These are phyloP conservation scores for Chlorospingus semifuscus DNA, from an alignment of 2,797 vertebrate genomes.

Conservation along the genomic window DNA sequence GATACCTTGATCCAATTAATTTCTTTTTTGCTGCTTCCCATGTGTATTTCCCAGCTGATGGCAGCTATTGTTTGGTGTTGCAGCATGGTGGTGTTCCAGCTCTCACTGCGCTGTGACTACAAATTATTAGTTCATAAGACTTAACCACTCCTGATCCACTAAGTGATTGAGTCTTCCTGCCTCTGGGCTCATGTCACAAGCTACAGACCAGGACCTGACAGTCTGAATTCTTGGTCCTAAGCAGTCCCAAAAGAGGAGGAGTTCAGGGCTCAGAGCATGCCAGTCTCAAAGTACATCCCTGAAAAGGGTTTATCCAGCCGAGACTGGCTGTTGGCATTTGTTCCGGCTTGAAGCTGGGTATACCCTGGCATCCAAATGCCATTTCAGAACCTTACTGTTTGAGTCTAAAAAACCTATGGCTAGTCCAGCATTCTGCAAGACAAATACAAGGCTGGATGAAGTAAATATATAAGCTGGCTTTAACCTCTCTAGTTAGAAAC, in stretches of 20 bases:
- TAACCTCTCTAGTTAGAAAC: neutral
- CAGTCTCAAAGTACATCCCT: neutral
- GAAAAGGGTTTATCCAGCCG: neutral
- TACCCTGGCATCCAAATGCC: neutral
- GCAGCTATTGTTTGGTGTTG: neutral
- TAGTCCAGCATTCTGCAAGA: neutral
- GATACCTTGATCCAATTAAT: neutral
- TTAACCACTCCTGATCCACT: neutral
- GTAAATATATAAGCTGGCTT: neutral
- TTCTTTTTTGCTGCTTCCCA: neutral
- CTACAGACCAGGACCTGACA: neutral
- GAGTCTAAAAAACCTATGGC: neutral
- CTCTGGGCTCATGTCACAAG: neutral
- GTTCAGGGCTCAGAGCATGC: neutral
- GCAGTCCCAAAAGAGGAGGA: neutral
- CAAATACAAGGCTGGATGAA: neutral
- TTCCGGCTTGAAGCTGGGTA: neutral
- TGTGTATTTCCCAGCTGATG: fast-evolving
- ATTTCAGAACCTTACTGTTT: neutral
- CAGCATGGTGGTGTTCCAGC: neutral
- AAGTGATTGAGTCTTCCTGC: neutral
- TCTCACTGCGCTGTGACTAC: neutral
- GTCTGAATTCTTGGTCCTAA: neutral
- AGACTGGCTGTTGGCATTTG: neutral
- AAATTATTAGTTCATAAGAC: neutral